Evolutionary conservation across 2,797 vertebrate species (phyloP).

Genomic region (Mallotus villosus): DNA sequence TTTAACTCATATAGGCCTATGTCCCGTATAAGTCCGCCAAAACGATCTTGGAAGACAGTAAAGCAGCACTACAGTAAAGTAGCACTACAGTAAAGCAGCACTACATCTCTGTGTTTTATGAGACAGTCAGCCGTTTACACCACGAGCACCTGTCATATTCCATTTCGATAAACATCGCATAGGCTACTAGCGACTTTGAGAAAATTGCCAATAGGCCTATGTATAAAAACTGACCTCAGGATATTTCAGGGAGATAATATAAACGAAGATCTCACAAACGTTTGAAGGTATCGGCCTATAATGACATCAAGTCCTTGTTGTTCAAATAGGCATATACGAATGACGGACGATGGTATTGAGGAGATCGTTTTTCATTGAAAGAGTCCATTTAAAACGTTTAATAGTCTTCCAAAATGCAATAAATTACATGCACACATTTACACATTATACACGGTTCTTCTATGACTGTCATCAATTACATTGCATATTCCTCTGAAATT

Average conservation of each 20-base stretch:
- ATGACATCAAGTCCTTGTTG: no score
- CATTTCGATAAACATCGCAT: background rate
- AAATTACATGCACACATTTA: constrained; percentile 99
- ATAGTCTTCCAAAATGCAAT: constrained; percentile 96
- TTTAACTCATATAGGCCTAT: background rate
- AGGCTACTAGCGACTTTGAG: no score
- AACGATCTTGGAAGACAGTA: background rate
- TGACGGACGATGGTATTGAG: constrained; percentile 66
- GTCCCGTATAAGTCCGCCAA: background rate
- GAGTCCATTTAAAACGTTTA: constrained; percentile 88
- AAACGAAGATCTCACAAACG: background rate
- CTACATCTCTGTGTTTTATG: no score
- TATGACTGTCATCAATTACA: constrained; percentile 86
- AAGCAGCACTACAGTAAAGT: no score
- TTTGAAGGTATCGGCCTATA: no score
- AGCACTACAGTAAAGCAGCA: no score
- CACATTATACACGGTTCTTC: constrained; percentile 88
- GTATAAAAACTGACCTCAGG: no score
- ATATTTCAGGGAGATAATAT: background rate
- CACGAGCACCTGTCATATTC: no score
- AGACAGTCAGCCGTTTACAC: no score
- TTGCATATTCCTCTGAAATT: constrained; percentile 90
- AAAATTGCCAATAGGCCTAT: no score
- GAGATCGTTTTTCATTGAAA: constrained; percentile 88
- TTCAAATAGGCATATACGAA: constrained; percentile 34